A percentile compares a stretch with the other conserved stretches of the same genome.
These are phyloP conservation scores for Calliopum simillimum DNA, from an alignment of 2,888 invertebrate species.

Conservation along the genomic window DNA sequence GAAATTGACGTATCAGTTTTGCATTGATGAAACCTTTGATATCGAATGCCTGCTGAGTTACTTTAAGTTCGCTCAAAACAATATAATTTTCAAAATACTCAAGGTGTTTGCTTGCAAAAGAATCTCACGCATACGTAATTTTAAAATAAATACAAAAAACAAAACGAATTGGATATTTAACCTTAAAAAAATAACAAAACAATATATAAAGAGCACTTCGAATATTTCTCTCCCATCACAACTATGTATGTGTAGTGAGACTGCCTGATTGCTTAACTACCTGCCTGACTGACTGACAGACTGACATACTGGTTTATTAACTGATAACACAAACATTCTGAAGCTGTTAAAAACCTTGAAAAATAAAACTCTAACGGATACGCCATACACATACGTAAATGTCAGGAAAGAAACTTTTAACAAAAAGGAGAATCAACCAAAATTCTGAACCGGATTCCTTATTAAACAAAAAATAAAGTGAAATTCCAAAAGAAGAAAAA, in stretches of 20 bases:
- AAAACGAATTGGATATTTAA: no score
- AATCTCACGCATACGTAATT: slow-evolving; percentile 20
- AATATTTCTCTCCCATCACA: no score
- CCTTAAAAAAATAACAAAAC: neutral
- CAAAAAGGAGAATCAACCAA: neutral
- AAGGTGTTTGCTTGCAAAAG: neutral
- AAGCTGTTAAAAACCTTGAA: slow-evolving; percentile 12
- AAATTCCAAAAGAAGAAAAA: neutral
- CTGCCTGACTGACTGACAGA: slow-evolving; percentile 7
- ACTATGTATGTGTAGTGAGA: no score
- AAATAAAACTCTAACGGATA: neutral
- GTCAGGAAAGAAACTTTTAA: neutral
- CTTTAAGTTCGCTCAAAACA: no score
- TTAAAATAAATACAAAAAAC: no score
- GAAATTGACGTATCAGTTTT: no score
- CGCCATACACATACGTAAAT: neutral
- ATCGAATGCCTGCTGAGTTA: no score
- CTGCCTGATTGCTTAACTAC: no score
- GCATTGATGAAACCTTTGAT: no score
- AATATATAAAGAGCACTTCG: neutral
- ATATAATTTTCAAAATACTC: neutral
- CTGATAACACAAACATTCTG: slow-evolving; percentile 12
- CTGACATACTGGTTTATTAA: slow-evolving; percentile 14
- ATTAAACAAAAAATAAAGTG: neutral
- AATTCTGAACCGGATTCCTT: slow-evolving; percentile 13